A percentile compares a stretch with the other conserved stretches of the same genome.
Conservation (phyloP, 2,113 vertebrate species). For the Ovis canadensis region DNA sequence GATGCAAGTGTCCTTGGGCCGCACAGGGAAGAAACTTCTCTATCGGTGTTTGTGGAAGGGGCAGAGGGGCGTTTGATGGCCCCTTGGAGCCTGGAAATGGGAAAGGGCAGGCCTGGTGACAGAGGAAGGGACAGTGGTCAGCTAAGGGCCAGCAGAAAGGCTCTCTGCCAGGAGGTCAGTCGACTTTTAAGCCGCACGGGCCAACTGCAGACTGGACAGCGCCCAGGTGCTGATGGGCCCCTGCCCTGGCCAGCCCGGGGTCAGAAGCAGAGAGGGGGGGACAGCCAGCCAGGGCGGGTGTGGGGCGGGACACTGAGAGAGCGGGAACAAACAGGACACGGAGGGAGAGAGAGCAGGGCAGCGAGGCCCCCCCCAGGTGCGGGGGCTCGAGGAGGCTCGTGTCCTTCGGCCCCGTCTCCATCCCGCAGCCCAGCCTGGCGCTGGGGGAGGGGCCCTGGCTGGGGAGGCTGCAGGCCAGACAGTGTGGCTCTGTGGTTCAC, state of each 20-base stretch:
- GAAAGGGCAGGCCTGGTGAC: background rate
- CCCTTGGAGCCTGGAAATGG: background rate
- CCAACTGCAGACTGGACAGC: background rate
- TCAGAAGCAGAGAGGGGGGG: background rate
- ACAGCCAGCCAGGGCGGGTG: background rate
- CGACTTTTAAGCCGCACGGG: background rate
- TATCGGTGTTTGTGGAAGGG: background rate
- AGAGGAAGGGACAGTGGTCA: background rate
- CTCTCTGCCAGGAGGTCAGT: background rate
- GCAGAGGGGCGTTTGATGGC: background rate
- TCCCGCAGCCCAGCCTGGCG: background rate
- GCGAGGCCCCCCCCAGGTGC: rapidly evolving
- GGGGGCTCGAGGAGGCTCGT: background rate
- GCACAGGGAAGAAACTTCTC: rapidly evolving
- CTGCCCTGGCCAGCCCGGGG: background rate
- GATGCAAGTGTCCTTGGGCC: background rate
- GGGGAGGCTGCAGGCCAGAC: constrained; percentile 6
- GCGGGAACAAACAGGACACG: rapidly evolving
- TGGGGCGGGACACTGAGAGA: rapidly evolving
- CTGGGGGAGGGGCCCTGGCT: background rate
- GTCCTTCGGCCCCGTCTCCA: background rate
- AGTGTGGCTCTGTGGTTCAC: constrained; percentile 43
- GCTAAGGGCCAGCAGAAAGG: background rate
- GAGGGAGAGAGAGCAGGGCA: background rate
- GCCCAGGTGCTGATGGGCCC: background rate